Evolutionary conservation across 2,888 invertebrate genomes (phyloP), one percentile per base, ranked within the genome.

Genomic region (Spilosoma lubricipeda): DNA sequence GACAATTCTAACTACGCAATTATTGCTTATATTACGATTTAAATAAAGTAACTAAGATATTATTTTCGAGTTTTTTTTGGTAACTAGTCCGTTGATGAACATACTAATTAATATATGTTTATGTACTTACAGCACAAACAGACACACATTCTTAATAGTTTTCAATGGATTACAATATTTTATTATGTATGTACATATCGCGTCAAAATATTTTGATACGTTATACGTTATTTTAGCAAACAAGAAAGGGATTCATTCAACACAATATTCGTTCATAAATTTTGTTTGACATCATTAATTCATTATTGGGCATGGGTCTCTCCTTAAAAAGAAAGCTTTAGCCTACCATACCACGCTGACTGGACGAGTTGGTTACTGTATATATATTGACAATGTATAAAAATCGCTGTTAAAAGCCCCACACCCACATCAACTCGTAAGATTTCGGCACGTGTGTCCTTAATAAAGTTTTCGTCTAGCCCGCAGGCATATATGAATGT

Each of bases 391-490:
- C n/a, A 56, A 59, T 15, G 15, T 30, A 5, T 5, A 15, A 18
- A 45, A 11, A 2, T 39, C 70, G 63, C 67, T 48, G 20, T 20
- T 27, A 48, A 27, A 64, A 30, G 3, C 18, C 63, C 77, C 77
- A 66, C 71, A 65, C 72, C 65, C 75, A 69, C 69, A 59, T 71
- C 36, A 36, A n/a, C n/a, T n/a, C 69, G 27, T 39, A 67, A 78
- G 68, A 77, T 73, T n/a, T 70, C 71, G 77, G 70, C 71, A 67
- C 68, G 65, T 42, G 36, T 33, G 36, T 36, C 59, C 76, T 73
- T 77, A 81, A 75, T 83, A 81, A 77, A 81, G 77, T 81, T 77
- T 80, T 67, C 65, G 72, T 66, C 59, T 67, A 70, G 66, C 36
- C 67, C 42, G 13, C 68, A 45, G 70, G 63, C 59, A 70, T 59